Percentiles rank a stretch among this genome's conserved stretches.
Conservation (phyloP, 2,113 vertebrate species). For the Egretta garzetta region DNA sequence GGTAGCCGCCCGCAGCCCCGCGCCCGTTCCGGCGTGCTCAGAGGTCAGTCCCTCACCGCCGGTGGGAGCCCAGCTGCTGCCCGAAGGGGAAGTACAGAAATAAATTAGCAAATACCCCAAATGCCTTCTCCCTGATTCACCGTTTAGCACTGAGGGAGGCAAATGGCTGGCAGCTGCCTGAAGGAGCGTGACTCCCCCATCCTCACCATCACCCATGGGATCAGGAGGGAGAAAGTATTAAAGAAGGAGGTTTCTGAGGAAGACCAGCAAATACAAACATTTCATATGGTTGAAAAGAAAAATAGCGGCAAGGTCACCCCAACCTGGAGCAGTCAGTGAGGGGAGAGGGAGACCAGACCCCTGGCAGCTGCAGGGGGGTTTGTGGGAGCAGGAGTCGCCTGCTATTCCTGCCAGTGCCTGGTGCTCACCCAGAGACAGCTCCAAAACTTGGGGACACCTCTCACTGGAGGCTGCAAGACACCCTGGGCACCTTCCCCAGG, state of each 20-base stretch:
- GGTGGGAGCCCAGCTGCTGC: background rate
- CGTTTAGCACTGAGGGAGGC: background rate
- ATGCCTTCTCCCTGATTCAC: background rate
- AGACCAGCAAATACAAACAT: background rate
- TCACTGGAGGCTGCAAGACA: background rate
- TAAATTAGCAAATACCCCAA: background rate
- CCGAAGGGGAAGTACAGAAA: accelerated
- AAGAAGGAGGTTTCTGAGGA: background rate
- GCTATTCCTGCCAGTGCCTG: background rate
- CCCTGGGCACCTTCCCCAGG: accelerated
- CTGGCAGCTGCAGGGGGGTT: background rate
- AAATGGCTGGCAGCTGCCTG: background rate
- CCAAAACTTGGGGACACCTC: background rate
- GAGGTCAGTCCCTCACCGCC: background rate
- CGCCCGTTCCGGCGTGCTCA: accelerated
- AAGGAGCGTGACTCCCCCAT: accelerated
- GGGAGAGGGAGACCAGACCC: background rate
- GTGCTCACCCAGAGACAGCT: background rate
- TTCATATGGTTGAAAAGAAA: background rate
- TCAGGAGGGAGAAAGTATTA: background rate
- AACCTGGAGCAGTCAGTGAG: background rate
- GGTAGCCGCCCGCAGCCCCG: background rate
- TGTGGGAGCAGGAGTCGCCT: background rate
- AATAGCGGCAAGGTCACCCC: background rate
- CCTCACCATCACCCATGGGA: accelerated